Conservation (phyloP, 2,113 vertebrate genomes). For the Rhodinocichla rosea region DNA sequence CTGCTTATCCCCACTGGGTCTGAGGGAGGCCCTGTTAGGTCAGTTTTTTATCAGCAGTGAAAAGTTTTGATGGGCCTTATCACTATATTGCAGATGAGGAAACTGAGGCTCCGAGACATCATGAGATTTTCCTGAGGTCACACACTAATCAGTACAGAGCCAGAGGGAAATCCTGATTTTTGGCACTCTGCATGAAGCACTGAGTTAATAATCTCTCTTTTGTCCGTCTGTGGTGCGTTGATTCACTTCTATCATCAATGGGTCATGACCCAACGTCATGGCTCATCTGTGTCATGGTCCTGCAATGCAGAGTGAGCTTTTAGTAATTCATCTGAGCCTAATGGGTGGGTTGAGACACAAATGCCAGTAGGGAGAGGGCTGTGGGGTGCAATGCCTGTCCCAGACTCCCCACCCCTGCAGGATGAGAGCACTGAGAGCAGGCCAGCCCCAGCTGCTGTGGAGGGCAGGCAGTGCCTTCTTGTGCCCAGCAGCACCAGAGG, state of each 20-base stretch:
- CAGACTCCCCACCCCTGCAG: background rate
- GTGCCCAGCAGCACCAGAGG: accelerated
- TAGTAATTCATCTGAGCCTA: background rate
- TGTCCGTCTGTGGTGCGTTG: background rate
- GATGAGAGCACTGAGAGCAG: background rate
- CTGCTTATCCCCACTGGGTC: background rate
- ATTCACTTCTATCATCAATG: background rate
- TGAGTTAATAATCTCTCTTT: constrained; percentile 22
- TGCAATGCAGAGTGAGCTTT: background rate
- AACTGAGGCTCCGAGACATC: background rate
- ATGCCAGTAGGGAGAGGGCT: background rate
- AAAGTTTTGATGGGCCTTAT: background rate
- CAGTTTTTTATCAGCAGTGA: background rate
- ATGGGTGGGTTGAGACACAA: background rate
- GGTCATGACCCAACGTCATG: background rate
- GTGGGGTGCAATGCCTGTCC: background rate
- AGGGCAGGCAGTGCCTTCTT: background rate
- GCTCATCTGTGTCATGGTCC: background rate
- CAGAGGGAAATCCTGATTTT: constrained; percentile 16
- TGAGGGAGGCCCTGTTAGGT: background rate
- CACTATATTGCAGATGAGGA: background rate
- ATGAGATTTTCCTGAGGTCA: constrained; percentile 4
- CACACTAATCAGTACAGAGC: background rate
- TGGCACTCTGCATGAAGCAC: background rate
- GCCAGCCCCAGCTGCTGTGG: background rate